phyloP scores from a whole-genome alignment of 2,113 vertebrate species.

The Spea multiplicata region DNA sequence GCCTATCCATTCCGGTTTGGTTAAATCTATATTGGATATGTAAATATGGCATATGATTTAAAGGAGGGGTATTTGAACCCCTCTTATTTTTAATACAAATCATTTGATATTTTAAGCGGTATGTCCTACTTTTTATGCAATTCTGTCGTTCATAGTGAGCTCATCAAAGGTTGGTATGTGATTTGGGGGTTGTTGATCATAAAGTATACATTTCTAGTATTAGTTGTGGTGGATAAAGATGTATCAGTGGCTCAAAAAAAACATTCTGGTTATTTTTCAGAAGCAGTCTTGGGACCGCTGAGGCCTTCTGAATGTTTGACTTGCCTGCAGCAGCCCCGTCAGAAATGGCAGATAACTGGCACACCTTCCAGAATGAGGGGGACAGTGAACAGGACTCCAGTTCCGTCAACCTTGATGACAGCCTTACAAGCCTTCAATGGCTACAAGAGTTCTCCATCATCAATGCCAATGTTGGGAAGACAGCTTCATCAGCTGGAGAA shows the following conservation, averaged over 20 bases:
- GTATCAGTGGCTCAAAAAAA: not conserved
- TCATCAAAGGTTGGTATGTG: too few relatives aligned
- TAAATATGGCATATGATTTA: too few relatives aligned
- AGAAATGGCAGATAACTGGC: constrained; percentile 73
- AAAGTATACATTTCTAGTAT: too few relatives aligned
- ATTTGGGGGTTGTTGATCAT: too few relatives aligned
- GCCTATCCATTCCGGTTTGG: too few relatives aligned
- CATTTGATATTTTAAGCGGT: too few relatives aligned
- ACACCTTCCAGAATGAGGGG: constrained; percentile 64
- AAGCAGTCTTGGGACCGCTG: constrained; percentile 30
- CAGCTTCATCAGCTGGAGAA: constrained; percentile 61
- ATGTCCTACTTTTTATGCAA: too few relatives aligned
- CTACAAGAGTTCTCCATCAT: constrained; percentile 89
- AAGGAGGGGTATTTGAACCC: too few relatives aligned
- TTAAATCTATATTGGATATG: too few relatives aligned
- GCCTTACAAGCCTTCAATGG: constrained; percentile 92
- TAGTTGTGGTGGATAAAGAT: not conserved
- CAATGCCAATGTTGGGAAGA: constrained; percentile 65
- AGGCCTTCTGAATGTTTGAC: constrained; percentile 54
- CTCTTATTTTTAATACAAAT: too few relatives aligned
- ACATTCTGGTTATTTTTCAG: constrained; percentile 8
- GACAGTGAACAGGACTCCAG: constrained; percentile 61
- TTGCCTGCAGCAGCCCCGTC: constrained; percentile 62
- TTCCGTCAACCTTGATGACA: constrained; percentile 78
- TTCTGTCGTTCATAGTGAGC: too few relatives aligned